These are phyloP conservation scores for Hyphantria cunea DNA, from an alignment of 1,140 invertebrate species.

Conservation along the genomic window DNA sequence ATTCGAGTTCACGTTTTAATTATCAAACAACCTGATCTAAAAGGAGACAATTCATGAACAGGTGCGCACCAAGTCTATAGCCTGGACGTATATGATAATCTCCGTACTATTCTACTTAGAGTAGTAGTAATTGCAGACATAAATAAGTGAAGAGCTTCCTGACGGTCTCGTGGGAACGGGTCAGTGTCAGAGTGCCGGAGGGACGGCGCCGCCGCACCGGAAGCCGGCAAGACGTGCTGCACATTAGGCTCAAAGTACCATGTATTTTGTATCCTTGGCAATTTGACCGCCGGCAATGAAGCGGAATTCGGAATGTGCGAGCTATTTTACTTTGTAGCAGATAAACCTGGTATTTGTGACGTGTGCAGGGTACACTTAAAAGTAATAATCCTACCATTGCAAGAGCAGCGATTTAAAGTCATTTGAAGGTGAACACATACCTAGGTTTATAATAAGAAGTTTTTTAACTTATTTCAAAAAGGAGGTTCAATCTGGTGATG, in stretches of 20 bases:
- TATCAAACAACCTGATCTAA: no score
- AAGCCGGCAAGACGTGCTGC: conserved; percentile 44
- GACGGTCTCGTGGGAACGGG: conserved; percentile 42
- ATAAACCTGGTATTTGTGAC: not conserved
- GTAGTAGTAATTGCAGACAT: conserved; percentile 7
- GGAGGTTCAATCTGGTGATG: no score
- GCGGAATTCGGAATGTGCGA: not conserved
- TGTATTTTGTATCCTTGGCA: conserved; percentile 19
- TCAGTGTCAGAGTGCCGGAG: conserved; percentile 34
- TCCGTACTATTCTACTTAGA: conserved; percentile 1
- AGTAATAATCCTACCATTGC: no score
- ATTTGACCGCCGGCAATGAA: conserved; percentile 8
- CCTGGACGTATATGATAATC: not conserved
- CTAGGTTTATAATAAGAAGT: no score
- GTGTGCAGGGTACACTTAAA: no score
- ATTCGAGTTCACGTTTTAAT: no score
- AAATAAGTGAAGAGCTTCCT: conserved; percentile 17
- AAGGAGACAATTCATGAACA: no score
- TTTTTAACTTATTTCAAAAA: no score
- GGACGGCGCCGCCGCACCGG: conserved; percentile 46
- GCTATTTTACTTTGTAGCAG: no score
- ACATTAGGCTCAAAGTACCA: conserved; percentile 21
- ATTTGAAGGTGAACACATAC: no score
- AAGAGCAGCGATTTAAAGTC: no score
- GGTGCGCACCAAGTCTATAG: no score